These are phyloP conservation scores for Fringilla coelebs DNA, from an alignment of 2,797 vertebrate genomes.

Conservation along the genomic window DNA sequence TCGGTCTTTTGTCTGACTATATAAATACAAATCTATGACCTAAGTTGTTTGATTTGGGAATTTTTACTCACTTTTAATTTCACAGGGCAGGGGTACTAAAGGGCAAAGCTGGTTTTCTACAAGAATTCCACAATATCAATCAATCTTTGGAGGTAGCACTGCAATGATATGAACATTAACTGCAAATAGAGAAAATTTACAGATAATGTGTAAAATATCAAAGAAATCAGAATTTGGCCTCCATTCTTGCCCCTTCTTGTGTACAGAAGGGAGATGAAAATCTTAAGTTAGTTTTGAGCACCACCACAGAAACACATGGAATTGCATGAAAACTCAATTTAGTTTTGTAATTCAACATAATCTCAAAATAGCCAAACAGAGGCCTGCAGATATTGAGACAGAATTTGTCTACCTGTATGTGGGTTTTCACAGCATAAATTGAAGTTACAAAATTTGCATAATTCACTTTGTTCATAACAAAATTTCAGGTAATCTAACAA, in stretches of 20 bases:
- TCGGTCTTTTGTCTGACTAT: background rate
- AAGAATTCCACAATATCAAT: background rate
- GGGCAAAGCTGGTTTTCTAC: background rate
- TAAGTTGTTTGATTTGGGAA: background rate
- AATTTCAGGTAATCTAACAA: background rate
- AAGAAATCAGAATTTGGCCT: background rate
- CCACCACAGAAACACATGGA: background rate
- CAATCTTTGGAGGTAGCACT: background rate
- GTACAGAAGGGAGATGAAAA: background rate
- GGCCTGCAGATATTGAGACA: background rate
- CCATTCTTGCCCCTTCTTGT: background rate
- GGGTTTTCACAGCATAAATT: background rate
- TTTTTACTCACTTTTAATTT: background rate
- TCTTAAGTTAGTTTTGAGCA: background rate
- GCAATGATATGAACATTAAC: background rate
- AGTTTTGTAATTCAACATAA: background rate
- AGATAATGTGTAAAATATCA: background rate
- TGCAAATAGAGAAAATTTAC: background rate
- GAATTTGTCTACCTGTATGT: background rate
- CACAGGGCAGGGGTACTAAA: background rate
- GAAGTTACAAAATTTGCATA: background rate
- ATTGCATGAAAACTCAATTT: background rate
- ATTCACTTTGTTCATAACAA: background rate
- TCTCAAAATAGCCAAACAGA: background rate
- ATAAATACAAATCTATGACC: background rate